Base-by-base conservation (phyloP, 2,888 invertebrate genomes). In the Epinotia brunnichana region DNA sequence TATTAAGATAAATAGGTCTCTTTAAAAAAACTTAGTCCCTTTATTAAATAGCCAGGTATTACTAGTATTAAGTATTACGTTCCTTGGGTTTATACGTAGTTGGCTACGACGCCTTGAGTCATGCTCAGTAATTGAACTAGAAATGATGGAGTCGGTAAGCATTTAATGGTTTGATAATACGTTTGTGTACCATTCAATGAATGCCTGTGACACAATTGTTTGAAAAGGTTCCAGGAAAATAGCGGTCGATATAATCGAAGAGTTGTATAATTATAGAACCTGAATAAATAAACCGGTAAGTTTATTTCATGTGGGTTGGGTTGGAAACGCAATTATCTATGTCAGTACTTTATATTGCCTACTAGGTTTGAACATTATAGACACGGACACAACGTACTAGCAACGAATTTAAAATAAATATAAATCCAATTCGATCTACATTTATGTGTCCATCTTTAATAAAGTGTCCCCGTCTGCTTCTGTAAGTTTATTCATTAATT, bases 131-230 rank as follows among this genome's bases (percentile, higher is more conserved):
- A 67, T 71, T 63, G 62, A 59, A 53, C 53, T 24, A 17, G 41
- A 59, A 59, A 66, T 66, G 9, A 66, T 29, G 41, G 51, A 35
- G 44, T 56, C 51, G 62, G 15, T 19, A 15, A 41, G 10, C 39
- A 24, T 54, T 41, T 67, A 60, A 67, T 54, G 13, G 11, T 29
- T 35, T 67, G 60, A 60, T 71, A 60, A 67, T 17, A 64, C 69
- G 69, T 70, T 69, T 64, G 64, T 60, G 19, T 17, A 41, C 13
- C 35, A 24, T 62, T 73, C 62, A 44, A 63, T 63, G 62, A 68
- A 57, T 35, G 44, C 15, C 39, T 41, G 51, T 69, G 68, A 60
- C 69, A 62, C 62, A 63, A 53, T 39, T 53, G 44, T 56, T 56
- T 39, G 21, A 66, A 64, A 35, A 54, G 21, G 15, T 71, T 71